Conservation (phyloP, 2,113 vertebrate genomes). For the Thinocorus orbignyianus region DNA sequence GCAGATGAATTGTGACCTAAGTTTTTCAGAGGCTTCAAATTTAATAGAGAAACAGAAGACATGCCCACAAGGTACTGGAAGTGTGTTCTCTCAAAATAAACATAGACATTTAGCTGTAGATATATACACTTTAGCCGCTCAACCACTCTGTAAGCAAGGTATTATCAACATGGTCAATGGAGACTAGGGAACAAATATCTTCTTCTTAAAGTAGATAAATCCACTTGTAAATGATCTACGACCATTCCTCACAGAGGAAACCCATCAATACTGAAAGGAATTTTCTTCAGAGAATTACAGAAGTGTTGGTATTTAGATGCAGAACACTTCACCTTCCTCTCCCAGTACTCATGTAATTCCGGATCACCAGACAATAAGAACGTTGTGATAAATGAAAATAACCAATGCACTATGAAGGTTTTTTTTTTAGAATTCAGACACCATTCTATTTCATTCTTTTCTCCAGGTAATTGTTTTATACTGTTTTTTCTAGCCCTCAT, state of each 20-base stretch:
- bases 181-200: background rate
- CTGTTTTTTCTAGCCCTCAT: background rate
- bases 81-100: background rate
- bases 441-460: background rate
- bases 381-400: background rate
- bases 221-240: background rate
- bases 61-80: background rate
- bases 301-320: background rate
- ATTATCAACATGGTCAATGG: background rate
- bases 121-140: background rate
- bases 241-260: background rate
- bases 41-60: background rate
- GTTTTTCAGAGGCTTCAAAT: background rate
- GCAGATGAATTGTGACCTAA: background rate
- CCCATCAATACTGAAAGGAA: background rate
- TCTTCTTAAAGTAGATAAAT: background rate
- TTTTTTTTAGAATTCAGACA: background rate
- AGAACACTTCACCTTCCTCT: background rate
- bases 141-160: background rate
- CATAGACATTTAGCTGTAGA: background rate
- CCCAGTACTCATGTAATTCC: background rate
- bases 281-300: background rate
- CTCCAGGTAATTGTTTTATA: background rate
- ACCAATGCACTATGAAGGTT: background rate
- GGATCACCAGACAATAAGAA: background rate